Evolutionary conservation across 2,113 vertebrate species (phyloP).

Genomic region (Ictalurus furcatus): DNA sequence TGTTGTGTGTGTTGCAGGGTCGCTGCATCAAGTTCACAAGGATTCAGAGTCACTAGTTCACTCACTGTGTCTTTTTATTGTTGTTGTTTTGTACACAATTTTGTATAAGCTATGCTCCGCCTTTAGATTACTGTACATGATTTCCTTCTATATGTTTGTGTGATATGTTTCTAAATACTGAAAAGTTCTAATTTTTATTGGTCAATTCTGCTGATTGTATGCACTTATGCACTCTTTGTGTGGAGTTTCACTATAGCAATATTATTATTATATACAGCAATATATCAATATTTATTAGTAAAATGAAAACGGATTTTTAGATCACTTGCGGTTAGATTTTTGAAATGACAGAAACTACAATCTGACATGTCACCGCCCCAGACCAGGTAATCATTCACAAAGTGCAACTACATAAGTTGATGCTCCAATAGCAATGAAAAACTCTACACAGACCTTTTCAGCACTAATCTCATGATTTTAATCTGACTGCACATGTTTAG

Average conservation of each 20-base stretch:
- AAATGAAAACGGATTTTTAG: background rate
- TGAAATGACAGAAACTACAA: background rate
- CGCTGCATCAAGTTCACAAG: slow-evolving; percentile 76
- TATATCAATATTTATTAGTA: background rate
- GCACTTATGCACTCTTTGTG: background rate
- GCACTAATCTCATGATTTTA: background rate
- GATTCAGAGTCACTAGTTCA: slow-evolving; percentile 61
- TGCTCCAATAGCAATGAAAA: background rate
- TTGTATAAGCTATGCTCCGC: background rate
- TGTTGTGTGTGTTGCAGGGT: slow-evolving; percentile 61
- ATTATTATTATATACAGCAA: too few species aligned
- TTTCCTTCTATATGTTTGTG: background rate
- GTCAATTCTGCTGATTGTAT: background rate
- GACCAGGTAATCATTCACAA: background rate
- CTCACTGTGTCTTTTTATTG: background rate
- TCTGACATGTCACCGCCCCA: background rate
- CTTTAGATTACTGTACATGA: background rate
- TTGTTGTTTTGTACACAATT: background rate
- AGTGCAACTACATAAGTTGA: background rate
- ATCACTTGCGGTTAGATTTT: background rate
- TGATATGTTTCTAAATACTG: background rate
- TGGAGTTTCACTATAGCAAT: background rate
- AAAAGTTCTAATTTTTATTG: background rate
- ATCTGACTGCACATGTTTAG: background rate
- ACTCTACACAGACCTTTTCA: background rate